phyloP scores from a whole-genome alignment of 2,888 invertebrate species.

The Orchestes rusci region DNA sequence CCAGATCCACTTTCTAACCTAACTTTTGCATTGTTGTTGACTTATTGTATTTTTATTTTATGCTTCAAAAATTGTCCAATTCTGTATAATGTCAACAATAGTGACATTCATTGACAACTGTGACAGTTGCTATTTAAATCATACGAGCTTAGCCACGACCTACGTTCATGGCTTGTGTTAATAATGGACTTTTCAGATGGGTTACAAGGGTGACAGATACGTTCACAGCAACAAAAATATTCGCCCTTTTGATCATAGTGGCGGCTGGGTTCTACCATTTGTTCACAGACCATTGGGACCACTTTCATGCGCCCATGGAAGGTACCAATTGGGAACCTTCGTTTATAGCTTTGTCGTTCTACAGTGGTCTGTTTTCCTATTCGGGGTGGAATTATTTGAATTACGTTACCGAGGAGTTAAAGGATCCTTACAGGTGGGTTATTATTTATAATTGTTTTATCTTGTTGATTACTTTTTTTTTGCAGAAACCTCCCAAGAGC shows the following conservation, averaged over 20 bases:
- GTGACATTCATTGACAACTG: no score
- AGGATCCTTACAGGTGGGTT: slow-evolving; percentile 72
- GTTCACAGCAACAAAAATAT: slow-evolving; percentile 87
- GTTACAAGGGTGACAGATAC: slow-evolving; percentile 89
- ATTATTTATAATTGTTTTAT: slow-evolving; percentile 34
- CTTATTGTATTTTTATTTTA: no score
- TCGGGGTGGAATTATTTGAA: slow-evolving; percentile 92
- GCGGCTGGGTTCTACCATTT: slow-evolving; percentile 73
- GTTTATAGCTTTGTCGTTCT: slow-evolving; percentile 81
- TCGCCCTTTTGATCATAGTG: slow-evolving; percentile 77
- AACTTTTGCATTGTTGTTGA: no score
- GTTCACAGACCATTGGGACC: slow-evolving; percentile 61
- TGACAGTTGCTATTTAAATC: not conserved
- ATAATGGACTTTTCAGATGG: slow-evolving; percentile 47
- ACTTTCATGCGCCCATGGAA: slow-evolving; percentile 71
- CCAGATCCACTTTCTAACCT: no score
- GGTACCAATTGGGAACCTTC: slow-evolving; percentile 71
- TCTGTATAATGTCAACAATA: not conserved
- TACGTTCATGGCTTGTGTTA: not conserved
- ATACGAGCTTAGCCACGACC: no score
- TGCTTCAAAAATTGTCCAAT: no score
- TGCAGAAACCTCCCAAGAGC: slow-evolving; percentile 80
- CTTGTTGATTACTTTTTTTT: slow-evolving; percentile 3
- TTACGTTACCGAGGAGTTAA: slow-evolving; percentile 88
- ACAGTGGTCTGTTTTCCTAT: slow-evolving; percentile 88